phyloP scores from a whole-genome alignment of 2,113 vertebrate species.

The Mustela lutreola region DNA sequence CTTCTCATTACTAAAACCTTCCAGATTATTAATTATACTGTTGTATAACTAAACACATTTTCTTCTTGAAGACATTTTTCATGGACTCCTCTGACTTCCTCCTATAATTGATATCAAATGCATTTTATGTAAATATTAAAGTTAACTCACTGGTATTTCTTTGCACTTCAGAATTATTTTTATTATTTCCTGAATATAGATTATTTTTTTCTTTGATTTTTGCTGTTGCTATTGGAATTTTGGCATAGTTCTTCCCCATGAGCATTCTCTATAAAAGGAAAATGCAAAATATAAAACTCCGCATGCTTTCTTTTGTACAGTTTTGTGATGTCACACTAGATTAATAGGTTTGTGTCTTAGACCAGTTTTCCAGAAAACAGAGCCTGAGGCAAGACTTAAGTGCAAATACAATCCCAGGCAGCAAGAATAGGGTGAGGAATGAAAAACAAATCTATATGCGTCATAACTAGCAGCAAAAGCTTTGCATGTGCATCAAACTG shows the following conservation, averaged over 20 bases:
- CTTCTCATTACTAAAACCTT: neutral
- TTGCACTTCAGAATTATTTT: neutral
- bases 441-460: neutral
- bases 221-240: neutral
- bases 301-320: neutral
- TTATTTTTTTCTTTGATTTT: neutral
- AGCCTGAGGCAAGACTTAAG: neutral
- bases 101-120: neutral
- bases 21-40: neutral
- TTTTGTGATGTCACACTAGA: constrained; percentile 21
- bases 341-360: constrained; percentile 18
- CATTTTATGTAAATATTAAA: neutral
- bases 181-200: neutral
- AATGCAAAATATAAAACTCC: neutral
- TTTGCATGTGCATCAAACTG: neutral
- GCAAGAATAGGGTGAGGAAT: neutral
- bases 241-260: neutral
- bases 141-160: neutral
- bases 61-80: neutral
- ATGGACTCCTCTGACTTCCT: neutral
- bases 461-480: neutral
- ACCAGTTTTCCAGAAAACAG: neutral
- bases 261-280: neutral
- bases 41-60: constrained; percentile 37
- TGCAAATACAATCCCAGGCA: neutral